Percentiles rank a stretch among this genome's conserved stretches.
Evolutionary conservation across 2,888 invertebrate genomes (phyloP).

Genomic region (Yponomeuta sedellus): DNA sequence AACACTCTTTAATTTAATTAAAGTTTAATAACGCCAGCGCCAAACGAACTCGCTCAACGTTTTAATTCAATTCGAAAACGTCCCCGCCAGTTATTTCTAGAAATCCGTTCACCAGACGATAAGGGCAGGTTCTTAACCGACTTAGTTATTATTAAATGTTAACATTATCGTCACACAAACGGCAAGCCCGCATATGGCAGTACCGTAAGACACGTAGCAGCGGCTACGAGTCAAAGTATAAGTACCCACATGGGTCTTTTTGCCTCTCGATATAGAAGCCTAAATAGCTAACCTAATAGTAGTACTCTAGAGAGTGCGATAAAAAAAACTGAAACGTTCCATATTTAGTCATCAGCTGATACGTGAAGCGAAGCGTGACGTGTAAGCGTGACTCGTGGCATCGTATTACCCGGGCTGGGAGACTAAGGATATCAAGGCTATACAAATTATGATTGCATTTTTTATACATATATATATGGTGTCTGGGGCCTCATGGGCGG

Average conservation of each 20-base stretch:
- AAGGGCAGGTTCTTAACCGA: constrained; percentile 1
- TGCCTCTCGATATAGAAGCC: background rate
- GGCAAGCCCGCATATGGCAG: background rate
- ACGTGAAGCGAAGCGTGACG: background rate
- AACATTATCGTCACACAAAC: background rate
- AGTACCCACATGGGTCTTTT: background rate
- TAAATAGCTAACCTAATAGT: too few species aligned
- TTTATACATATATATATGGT: too few species aligned
- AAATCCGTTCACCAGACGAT: background rate
- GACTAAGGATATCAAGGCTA: too few species aligned
- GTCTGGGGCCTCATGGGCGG: too few species aligned
- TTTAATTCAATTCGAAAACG: too few species aligned
- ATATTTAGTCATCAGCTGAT: constrained; percentile 11
- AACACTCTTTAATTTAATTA: too few species aligned
- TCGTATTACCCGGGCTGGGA: too few species aligned
- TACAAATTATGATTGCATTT: too few species aligned
- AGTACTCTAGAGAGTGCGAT: background rate
- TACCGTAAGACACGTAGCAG: background rate
- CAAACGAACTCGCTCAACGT: too few species aligned
- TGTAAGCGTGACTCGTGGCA: too few species aligned
- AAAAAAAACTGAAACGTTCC: constrained; percentile 8
- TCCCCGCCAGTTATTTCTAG: background rate
- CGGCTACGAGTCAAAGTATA: background rate
- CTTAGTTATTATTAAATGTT: background rate
- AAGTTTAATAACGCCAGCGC: too few species aligned